Base-by-base conservation (phyloP, 2,797 vertebrate genomes). In the Sternotherus odoratus region DNA sequence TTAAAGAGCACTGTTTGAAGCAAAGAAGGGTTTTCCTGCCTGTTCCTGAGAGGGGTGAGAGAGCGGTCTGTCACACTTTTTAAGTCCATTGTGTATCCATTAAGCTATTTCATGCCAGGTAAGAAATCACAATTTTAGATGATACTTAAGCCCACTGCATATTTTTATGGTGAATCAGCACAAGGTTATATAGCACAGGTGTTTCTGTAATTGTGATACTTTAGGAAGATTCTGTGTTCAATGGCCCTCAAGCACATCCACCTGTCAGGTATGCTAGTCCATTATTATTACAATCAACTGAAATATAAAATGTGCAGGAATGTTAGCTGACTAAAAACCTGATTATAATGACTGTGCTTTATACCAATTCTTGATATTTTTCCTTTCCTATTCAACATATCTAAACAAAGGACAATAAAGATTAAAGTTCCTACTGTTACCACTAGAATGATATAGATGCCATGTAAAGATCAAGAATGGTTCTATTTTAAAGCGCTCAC, bases 91-190 rank as follows among this genome's bases (percentile, higher is more conserved):
- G 9, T 50, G 39, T 54, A 36, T 79, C 17, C 63, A 92, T 69
- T 48, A 92, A 90, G 9, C 91, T 75, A 48, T 79, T 91, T 90
- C 86, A 93, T 91, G 24, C 39, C 53, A 60, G 24, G 54, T 46
- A 89, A 91, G 79, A 54, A 91, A 92, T 79, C 80, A 60, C 75
- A 74, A 21, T 92, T 92, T 93, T 92, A 88, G 83, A 95, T 50
- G 16, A 69, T 88, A 87, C 36, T 79, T 89, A 86, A 94, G 77
- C 54, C 79, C 16, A 81, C 63, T 90, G 81, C 72, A 72, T 91
- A 92, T 94, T 95, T 96, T 89, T 82, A 89, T 86, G 90, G 91
- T 85, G 91, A 94, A 91, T 92, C 84, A 95, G 57, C 33, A 74
- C 66, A 91, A 85, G 56, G 72, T 89, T 94, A 89, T 86, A 95